Evolutionary conservation across 2,113 vertebrate species (phyloP).

Genomic region (Indri indri): DNA sequence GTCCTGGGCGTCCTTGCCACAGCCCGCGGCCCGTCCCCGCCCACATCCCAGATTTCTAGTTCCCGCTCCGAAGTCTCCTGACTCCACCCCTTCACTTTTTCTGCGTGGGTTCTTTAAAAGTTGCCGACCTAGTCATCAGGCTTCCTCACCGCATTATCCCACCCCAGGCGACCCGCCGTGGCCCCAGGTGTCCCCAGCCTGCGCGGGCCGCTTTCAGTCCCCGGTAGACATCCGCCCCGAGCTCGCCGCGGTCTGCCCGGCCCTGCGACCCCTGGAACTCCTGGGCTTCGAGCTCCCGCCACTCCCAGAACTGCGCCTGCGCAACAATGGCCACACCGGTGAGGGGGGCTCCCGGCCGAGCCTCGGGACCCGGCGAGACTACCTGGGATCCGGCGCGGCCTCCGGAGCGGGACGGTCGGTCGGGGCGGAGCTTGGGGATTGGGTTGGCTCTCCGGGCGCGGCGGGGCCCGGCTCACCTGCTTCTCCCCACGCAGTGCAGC

Average conservation of each 20-base stretch:
- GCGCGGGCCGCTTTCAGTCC: slow-evolving; percentile 77
- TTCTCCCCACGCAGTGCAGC: slow-evolving; percentile 74
- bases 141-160: background rate
- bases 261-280: slow-evolving; percentile 74
- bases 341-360: background rate
- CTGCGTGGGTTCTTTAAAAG: background rate
- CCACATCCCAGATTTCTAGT: background rate
- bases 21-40: background rate
- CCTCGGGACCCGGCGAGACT: background rate
- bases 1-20: background rate
- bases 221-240: slow-evolving; percentile 81
- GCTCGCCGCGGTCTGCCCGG: slow-evolving; percentile 59
- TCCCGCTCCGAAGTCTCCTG: background rate
- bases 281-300: slow-evolving; percentile 78
- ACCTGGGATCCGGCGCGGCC: rapidly evolving
- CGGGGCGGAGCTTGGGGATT: rapidly evolving
- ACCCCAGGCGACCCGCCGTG: slow-evolving; percentile 69
- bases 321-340: slow-evolving; percentile 86
- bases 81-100: background rate
- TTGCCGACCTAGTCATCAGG: background rate
- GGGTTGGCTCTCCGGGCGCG: rapidly evolving
- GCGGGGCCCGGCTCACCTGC: rapidly evolving
- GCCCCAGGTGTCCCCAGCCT: slow-evolving; percentile 47
- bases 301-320: slow-evolving; percentile 63
- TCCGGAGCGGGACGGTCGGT: no score